Percentiles rank a stretch among this genome's conserved stretches.
Evolutionary conservation across 2,797 vertebrate species (phyloP).

Genomic region (Pogonophryne albipinna): DNA sequence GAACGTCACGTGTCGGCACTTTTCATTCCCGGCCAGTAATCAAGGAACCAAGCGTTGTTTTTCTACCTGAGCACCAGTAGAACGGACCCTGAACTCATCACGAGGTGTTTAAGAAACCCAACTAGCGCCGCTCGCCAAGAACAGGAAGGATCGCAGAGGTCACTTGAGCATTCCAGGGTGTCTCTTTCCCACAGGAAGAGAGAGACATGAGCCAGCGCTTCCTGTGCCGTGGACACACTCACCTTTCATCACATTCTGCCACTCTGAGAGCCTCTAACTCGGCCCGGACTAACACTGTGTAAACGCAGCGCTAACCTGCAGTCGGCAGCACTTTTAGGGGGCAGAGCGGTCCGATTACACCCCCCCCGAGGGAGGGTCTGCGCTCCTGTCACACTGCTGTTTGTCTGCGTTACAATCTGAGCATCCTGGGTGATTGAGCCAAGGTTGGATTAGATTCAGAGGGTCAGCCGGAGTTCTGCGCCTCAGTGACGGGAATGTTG

Average conservation of each 20-base stretch:
- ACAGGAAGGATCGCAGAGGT: slow-evolving; percentile 62
- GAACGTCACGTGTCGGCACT: slow-evolving; percentile 44
- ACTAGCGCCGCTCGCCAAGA: not conserved
- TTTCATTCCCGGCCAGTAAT: slow-evolving; percentile 18
- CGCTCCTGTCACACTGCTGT: slow-evolving; percentile 38
- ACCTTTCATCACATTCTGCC: slow-evolving; percentile 67
- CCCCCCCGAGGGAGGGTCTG: slow-evolving; percentile 21
- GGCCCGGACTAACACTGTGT: slow-evolving; percentile 1
- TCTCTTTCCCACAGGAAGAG: slow-evolving; percentile 77
- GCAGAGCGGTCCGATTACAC: slow-evolving; percentile 64
- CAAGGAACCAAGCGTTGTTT: slow-evolving; percentile 1
- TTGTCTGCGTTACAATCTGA: slow-evolving; percentile 39
- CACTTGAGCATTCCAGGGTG: slow-evolving; percentile 66
- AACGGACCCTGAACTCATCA: slow-evolving; percentile 8
- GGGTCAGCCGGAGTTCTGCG: slow-evolving; percentile 39
- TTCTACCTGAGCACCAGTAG: slow-evolving; percentile 16
- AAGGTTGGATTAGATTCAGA: slow-evolving; percentile 39
- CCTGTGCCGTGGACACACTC: slow-evolving; percentile 68
- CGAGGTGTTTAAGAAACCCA: slow-evolving; percentile 22
- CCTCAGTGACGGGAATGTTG: slow-evolving; percentile 33
- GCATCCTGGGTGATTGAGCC: slow-evolving; percentile 40
- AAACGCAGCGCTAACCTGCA: slow-evolving; percentile 48
- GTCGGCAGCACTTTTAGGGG: slow-evolving; percentile 72
- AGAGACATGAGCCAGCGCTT: slow-evolving; percentile 79
- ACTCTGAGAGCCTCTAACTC: slow-evolving; percentile 36